Conservation (phyloP, 2,888 invertebrate species). For the Melieria crassipennis region DNA sequence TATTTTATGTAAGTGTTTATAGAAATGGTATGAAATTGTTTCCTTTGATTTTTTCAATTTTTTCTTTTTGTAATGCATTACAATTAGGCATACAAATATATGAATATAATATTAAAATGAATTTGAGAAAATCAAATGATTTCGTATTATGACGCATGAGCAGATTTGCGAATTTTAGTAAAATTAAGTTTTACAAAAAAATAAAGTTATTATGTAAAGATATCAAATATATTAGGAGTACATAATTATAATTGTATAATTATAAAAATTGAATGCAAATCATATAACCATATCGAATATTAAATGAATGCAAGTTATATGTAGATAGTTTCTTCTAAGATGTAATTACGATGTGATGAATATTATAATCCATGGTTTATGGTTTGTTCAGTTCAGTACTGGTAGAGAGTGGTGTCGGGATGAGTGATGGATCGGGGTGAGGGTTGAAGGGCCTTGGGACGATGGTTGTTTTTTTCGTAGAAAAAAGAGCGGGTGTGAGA, state of each 20-base stretch:
- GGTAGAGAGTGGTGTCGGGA: no score
- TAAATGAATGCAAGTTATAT: neutral
- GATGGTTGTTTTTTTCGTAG: no score
- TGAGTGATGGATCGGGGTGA: no score
- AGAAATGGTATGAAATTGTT: slow-evolving; percentile 22
- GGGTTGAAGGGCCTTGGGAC: no score
- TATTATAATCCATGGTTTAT: no score
- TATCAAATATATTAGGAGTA: slow-evolving; percentile 30
- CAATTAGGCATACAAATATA: slow-evolving; percentile 38
- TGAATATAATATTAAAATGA: slow-evolving; percentile 25
- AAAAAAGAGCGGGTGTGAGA: no score
- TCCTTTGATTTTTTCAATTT: slow-evolving; percentile 23
- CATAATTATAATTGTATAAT: slow-evolving; percentile 31
- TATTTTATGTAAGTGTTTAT: slow-evolving; percentile 25
- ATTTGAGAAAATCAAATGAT: slow-evolving; percentile 2
- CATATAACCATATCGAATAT: neutral
- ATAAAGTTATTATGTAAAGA: slow-evolving; percentile 14
- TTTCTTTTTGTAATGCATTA: slow-evolving; percentile 31
- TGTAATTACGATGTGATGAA: no score
- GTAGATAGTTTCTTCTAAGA: no score
- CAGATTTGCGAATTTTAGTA: neutral
- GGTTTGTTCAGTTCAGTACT: no score
- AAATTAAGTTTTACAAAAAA: slow-evolving; percentile 9
- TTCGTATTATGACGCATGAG: neutral
- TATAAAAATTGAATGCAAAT: slow-evolving; percentile 29